Evolutionary conservation across 2,888 invertebrate genomes (phyloP).

Genomic region (Tricholauxania praeusta): DNA sequence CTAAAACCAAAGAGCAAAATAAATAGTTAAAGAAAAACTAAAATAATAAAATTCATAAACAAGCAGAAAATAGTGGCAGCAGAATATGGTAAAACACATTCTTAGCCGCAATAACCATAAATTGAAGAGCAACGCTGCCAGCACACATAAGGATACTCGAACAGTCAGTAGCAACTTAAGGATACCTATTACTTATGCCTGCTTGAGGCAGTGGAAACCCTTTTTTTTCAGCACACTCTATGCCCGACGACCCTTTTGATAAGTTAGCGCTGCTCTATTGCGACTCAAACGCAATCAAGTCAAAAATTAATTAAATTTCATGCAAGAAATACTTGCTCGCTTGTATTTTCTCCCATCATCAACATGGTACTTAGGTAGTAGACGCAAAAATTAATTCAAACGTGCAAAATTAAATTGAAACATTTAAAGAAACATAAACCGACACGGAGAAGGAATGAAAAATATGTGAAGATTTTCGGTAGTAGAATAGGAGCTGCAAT

Average conservation of each 20-base stretch:
- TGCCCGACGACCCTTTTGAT: too few species aligned
- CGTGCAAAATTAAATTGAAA: constrained; percentile 46
- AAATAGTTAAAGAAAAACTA: neutral
- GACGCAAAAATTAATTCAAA: constrained; percentile 51
- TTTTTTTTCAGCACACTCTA: too few species aligned
- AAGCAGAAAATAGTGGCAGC: neutral
- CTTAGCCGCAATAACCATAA: constrained; percentile 56
- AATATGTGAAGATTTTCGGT: neutral
- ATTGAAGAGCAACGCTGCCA: constrained; percentile 39
- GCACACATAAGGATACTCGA: neutral
- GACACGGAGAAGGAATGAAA: neutral
- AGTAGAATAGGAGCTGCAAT: neutral
- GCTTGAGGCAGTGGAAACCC: too few species aligned
- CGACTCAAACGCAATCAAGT: constrained; percentile 66
- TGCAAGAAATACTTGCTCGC: constrained; percentile 33
- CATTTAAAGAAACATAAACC: constrained; percentile 33
- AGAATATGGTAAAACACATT: constrained; percentile 22
- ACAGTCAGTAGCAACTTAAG: too few species aligned
- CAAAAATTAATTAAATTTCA: constrained; percentile 66
- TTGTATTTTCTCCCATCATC: constrained; percentile 19
- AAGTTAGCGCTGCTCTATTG: too few species aligned
- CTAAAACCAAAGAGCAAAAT: neutral
- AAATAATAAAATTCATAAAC: neutral
- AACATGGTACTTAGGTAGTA: constrained; percentile 50
- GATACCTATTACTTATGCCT: too few species aligned